Conservation (phyloP, 1,140 invertebrate genomes). For the Drosophila punjabiensis region DNA sequence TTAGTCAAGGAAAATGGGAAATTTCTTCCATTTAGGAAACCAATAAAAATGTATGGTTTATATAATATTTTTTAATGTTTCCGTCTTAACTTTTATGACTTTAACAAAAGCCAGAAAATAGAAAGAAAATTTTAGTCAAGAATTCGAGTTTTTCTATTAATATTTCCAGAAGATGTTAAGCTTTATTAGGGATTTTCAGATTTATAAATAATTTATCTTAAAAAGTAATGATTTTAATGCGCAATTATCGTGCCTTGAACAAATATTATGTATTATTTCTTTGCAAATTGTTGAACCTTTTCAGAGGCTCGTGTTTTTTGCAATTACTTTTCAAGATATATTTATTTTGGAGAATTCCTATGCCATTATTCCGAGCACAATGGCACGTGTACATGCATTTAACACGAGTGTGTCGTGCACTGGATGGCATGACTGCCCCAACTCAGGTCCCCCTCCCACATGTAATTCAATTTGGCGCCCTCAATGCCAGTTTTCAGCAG, state of each 20-base stretch:
- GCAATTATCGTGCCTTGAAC: background rate
- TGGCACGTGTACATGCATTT: slow-evolving; percentile 16
- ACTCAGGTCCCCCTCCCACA: background rate
- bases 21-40: background rate
- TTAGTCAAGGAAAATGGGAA: background rate
- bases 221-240: background rate
- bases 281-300: slow-evolving; percentile 10
- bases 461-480: slow-evolving; percentile 45
- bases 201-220: background rate
- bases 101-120: background rate
- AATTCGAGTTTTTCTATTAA: too few relatives aligned
- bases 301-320: slow-evolving; percentile 4
- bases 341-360: slow-evolving; percentile 4
- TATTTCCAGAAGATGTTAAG: background rate
- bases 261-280: slow-evolving; percentile 1
- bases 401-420: slow-evolving; percentile 16
- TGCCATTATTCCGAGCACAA: slow-evolving; percentile 14
- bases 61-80: background rate
- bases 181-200: too few relatives aligned
- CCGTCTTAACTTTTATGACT: too few relatives aligned
- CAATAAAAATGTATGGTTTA: background rate
- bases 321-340: slow-evolving; percentile 6
- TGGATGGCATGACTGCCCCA: slow-evolving; percentile 25
- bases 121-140: background rate
- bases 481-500: slow-evolving; percentile 18